Base-by-base conservation (phyloP, 2,113 vertebrate genomes). In the Corythornis cristatus region DNA sequence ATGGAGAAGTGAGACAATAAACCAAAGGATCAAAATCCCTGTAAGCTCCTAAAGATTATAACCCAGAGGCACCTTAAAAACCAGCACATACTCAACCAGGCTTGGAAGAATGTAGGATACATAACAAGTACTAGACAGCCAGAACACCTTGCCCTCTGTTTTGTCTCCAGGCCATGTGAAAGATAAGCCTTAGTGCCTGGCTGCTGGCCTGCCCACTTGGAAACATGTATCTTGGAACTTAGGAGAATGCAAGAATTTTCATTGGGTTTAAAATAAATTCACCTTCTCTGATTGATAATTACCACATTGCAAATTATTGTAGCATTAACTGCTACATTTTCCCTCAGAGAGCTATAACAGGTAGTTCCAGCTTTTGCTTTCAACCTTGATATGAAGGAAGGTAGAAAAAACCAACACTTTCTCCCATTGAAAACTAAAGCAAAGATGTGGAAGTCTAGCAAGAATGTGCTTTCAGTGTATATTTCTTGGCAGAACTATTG, bases 1-100 rank as follows among this genome's bases (percentile, higher is more conserved):
- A 10, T 9, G 19, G 76, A 53, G 13, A 83, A 53, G 18, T 0
- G 1, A n/a, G 28, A 51, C 3, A 29, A 23, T 0, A 64, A 20
- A 66, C 15, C 48, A 60, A 48, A 78, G 12, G 22, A 40, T 43
- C 19, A 20, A 42, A 43, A 8, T 5, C 26, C 12, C 19, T 3
- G 1, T 22, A 31, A 54, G 25, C 10, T 62, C 45, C 37, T 74
- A n/a, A 42, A 80, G 42, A 17, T 13, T 17, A 29, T 21, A 66
- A 19, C 66, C 4, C 5, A 45, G 62, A 45, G 62, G 46, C 28
- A 51, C 46, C 8, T 25, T 58, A 21, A 46, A 33, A 82, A 19
- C 22, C 33, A 67, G 31, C 21, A 48, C 16, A 31, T 2, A 29
- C 4, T 48, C 21, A 8, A 3, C 28, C 7, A 33, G 48, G 18